These are phyloP conservation scores for Alcedo atthis DNA, from an alignment of 2,797 vertebrate genomes.

Conservation along the genomic window DNA sequence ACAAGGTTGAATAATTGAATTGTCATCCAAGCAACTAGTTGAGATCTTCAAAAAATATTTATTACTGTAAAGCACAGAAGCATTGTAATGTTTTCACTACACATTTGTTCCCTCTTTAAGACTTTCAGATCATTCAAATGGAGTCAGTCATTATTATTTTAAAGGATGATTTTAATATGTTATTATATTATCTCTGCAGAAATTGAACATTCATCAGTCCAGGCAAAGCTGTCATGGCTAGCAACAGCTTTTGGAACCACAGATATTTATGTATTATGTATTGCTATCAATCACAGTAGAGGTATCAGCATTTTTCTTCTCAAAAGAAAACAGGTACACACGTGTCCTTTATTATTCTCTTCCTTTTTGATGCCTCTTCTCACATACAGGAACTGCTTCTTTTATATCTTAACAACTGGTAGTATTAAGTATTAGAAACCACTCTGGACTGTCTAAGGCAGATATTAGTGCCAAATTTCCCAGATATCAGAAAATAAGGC, in stretches of 20 bases:
- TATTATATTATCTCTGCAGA: conserved; percentile 18
- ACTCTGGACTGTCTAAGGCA: neutral
- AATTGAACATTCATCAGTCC: conserved; percentile 15
- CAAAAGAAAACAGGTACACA: neutral
- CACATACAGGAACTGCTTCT: neutral
- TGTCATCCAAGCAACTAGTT: conserved; percentile 19
- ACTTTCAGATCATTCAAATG: conserved; percentile 33
- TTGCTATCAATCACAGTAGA: conserved; percentile 14
- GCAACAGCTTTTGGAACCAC: conserved; percentile 4
- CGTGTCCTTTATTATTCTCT: neutral
- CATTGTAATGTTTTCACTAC: neutral
- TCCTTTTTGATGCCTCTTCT: neutral
- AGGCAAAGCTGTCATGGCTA: neutral
- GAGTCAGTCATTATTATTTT: conserved; percentile 20
- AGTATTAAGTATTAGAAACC: neutral
- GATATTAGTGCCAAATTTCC: neutral
- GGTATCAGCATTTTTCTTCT: conserved; percentile 2
- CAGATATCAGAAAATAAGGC: neutral
- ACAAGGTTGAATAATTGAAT: conserved; percentile 44
- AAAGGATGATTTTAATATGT: conserved; percentile 44
- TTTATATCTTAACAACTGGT: neutral
- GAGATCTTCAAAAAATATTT: conserved; percentile 39
- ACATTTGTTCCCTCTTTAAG: conserved; percentile 32
- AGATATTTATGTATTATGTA: neutral
- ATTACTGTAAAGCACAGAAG: neutral